Conservation (phyloP, 2,888 invertebrate genomes). For the Scaptomyza tumidula region DNA sequence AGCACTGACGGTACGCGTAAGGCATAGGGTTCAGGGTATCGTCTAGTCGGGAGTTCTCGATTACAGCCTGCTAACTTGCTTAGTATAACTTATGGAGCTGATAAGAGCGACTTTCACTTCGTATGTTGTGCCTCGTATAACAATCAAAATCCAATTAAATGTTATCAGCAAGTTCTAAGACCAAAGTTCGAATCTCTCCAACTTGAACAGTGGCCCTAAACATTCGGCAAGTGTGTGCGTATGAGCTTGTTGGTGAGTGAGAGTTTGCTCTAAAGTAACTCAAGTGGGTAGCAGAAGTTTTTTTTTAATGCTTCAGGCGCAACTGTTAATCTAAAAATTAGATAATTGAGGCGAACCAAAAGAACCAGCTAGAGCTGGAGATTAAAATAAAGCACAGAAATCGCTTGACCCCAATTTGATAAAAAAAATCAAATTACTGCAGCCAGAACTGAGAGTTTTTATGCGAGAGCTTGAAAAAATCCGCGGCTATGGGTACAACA, state of each 20-base stretch:
- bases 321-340: slow-evolving; percentile 75
- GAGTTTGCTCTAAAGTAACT: slow-evolving; percentile 19
- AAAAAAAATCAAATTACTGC: slow-evolving; percentile 21
- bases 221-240: slow-evolving; percentile 13
- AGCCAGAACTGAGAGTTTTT: background rate
- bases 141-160: slow-evolving; percentile 74
- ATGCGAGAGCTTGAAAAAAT: slow-evolving; percentile 6
- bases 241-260: background rate
- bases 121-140: slow-evolving; percentile 44
- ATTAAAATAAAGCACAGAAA: slow-evolving; percentile 49
- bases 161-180: slow-evolving; percentile 61
- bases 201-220: slow-evolving; percentile 22
- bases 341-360: slow-evolving; percentile 57
- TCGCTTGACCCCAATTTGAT: slow-evolving; percentile 57
- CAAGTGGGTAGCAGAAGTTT: slow-evolving; percentile 11
- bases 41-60: too few species aligned
- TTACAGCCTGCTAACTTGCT: too few species aligned
- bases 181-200: slow-evolving; percentile 38
- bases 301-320: slow-evolving; percentile 42
- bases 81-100: slow-evolving; percentile 22
- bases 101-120: slow-evolving; percentile 56
- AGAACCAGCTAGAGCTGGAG: slow-evolving; percentile 26
- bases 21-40: too few species aligned
- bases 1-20: too few species aligned
- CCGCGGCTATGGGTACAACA: too few species aligned